Conservation (phyloP, 2,888 invertebrate genomes). For the Callyntrura sp. region DNA sequence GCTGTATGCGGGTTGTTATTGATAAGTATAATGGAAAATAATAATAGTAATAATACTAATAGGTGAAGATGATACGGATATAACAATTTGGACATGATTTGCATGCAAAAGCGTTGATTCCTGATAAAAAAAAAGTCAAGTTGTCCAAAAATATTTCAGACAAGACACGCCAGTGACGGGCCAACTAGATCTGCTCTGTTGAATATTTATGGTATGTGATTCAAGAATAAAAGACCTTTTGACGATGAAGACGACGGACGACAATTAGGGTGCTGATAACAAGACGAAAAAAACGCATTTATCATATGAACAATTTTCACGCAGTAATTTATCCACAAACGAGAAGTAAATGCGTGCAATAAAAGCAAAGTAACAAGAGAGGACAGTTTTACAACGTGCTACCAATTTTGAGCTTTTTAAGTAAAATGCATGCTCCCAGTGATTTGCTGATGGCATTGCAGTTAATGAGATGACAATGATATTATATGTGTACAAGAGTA, state of each 20-base stretch:
- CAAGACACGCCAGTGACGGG: constrained; percentile 5
- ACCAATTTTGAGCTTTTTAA: neutral
- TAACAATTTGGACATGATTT: constrained; percentile 17
- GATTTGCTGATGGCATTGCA: constrained; percentile 9
- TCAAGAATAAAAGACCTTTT: too few species aligned
- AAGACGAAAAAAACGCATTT: neutral
- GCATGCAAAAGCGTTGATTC: neutral
- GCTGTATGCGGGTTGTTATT: constrained; percentile 16
- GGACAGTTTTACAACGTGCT: constrained; percentile 28
- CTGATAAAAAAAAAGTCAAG: neutral
- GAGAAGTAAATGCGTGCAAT: neutral
- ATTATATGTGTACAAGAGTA: neutral
- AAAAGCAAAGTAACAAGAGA: neutral
- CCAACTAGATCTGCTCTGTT: neutral
- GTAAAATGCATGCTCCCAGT: neutral
- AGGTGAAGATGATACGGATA: constrained; percentile 53
- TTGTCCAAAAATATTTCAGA: neutral
- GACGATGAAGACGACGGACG: too few species aligned
- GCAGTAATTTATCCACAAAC: neutral
- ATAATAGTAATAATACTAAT: constrained; percentile 5
- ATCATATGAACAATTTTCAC: neutral
- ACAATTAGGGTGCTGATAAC: neutral
- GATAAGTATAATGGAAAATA: neutral
- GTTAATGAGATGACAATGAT: neutral
- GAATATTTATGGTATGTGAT: neutral